phyloP scores from a whole-genome alignment of 2,888 invertebrate species.

The Campoletis raptor region DNA sequence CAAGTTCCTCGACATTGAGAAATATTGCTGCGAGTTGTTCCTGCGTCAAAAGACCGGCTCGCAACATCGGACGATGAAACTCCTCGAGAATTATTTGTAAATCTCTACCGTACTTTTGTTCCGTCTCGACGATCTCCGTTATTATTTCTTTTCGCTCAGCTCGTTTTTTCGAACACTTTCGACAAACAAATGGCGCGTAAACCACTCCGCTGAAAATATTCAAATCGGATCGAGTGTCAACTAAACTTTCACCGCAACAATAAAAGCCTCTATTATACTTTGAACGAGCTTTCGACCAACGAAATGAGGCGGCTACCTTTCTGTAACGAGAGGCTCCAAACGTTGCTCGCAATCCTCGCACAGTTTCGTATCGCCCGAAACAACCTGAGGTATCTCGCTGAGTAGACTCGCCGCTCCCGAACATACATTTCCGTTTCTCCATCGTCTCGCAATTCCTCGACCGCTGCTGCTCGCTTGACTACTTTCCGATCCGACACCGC shows the following conservation, averaged over 20 bases:
- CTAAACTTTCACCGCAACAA: slow-evolving; percentile 67
- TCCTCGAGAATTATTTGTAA: slow-evolving; percentile 96
- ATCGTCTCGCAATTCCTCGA: slow-evolving; percentile 83
- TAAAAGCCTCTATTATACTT: no score
- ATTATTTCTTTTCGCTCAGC: slow-evolving; percentile 97
- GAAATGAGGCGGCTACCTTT: slow-evolving; percentile 82
- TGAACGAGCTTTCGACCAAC: no score
- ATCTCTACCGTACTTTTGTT: slow-evolving; percentile 97
- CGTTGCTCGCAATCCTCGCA: slow-evolving; percentile 96
- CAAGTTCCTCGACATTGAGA: slow-evolving; percentile 96
- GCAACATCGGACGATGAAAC: slow-evolving; percentile 96
- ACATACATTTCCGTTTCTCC: slow-evolving; percentile 81
- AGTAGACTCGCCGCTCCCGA: slow-evolving; percentile 85
- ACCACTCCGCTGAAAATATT: slow-evolving; percentile 86
- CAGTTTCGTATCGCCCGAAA: slow-evolving; percentile 85
- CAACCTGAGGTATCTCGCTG: slow-evolving; percentile 86
- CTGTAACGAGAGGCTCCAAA: slow-evolving; percentile 91
- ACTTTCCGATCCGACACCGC: slow-evolving; percentile 96
- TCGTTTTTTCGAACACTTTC: slow-evolving; percentile 94
- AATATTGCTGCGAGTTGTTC: slow-evolving; percentile 97
- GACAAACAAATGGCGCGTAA: slow-evolving; percentile 93
- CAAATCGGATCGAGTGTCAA: slow-evolving; percentile 41
- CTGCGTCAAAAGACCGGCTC: slow-evolving; percentile 95
- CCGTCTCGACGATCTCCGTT: slow-evolving; percentile 97
- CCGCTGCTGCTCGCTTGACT: slow-evolving; percentile 94